These are phyloP conservation scores for Encarsia formosa DNA, from an alignment of 2,888 invertebrate genomes.

Conservation along the genomic window DNA sequence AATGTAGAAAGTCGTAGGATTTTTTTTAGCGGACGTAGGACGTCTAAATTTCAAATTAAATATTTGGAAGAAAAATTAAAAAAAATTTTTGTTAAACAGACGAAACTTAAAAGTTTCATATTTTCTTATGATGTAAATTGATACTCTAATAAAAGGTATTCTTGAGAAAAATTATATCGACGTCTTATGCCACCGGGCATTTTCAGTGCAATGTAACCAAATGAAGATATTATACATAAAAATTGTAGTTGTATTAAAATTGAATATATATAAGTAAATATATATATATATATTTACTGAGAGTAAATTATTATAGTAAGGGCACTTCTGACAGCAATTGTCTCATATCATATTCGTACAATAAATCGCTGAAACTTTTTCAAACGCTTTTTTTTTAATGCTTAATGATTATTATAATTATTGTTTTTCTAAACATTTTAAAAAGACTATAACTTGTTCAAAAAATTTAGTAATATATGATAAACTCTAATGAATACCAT, in stretches of 20 bases:
- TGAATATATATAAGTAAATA: conserved; percentile 1
- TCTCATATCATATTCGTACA: conserved; percentile 22
- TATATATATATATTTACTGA: conserved; percentile 6
- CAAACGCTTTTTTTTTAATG: conserved; percentile 12
- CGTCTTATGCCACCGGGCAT: conserved; percentile 25
- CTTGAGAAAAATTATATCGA: conserved; percentile 9
- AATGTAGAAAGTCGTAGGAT: background rate
- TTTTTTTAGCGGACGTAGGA: conserved; percentile 23
- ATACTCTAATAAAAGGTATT: conserved; percentile 12
- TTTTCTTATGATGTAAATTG: conserved; percentile 23
- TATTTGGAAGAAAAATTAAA: conserved; percentile 5
- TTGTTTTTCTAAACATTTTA: background rate
- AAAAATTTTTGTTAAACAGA: conserved; percentile 18
- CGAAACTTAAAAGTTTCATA: conserved; percentile 20
- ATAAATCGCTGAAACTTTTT: conserved; percentile 9
- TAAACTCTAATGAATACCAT: too few relatives aligned
- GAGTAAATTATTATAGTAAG: conserved; percentile 2
- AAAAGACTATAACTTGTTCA: background rate
- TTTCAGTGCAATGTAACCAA: conserved; percentile 23
- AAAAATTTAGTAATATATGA: background rate
- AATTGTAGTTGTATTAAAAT: conserved; percentile 1
- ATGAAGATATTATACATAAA: conserved; percentile 3
- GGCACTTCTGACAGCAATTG: conserved; percentile 14
- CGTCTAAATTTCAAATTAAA: conserved; percentile 7
- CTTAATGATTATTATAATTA: background rate